Conservation (phyloP, 2,113 vertebrate species). For the Mastomys natalensis region DNA sequence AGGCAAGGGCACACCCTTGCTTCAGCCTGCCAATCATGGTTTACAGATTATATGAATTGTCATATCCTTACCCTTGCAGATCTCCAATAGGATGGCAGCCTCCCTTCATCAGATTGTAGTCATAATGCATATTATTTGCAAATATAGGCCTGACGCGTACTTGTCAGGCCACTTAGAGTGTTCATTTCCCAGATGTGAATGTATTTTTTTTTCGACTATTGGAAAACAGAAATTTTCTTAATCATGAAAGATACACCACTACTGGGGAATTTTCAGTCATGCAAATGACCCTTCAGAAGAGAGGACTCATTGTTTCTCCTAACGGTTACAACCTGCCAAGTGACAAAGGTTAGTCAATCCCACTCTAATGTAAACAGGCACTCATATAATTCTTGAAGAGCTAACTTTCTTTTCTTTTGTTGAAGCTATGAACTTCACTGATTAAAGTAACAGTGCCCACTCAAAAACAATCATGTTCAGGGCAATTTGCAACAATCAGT, state of each 20-base stretch:
- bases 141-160: no score
- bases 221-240: no score
- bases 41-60: no score
- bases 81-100: no score
- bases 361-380: neutral
- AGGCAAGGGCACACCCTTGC: no score
- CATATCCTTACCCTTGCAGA: no score
- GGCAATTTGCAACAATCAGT: neutral
- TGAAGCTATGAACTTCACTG: neutral
- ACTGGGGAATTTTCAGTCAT: neutral
- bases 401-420: neutral
- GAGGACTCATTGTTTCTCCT: neutral
- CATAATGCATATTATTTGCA: no score
- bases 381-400: neutral
- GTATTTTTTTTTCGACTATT: no score
- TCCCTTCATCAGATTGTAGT: no score
- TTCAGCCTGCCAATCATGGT: no score
- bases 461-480: neutral
- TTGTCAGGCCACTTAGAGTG: no score
- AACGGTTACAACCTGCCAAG: neutral
- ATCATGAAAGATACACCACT: neutral
- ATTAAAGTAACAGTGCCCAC: neutral
- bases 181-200: no score
- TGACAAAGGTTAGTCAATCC: neutral
- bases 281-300: neutral